Evolutionary conservation across 2,797 vertebrate genomes (phyloP).

Genomic region (Poecilia velifera): DNA sequence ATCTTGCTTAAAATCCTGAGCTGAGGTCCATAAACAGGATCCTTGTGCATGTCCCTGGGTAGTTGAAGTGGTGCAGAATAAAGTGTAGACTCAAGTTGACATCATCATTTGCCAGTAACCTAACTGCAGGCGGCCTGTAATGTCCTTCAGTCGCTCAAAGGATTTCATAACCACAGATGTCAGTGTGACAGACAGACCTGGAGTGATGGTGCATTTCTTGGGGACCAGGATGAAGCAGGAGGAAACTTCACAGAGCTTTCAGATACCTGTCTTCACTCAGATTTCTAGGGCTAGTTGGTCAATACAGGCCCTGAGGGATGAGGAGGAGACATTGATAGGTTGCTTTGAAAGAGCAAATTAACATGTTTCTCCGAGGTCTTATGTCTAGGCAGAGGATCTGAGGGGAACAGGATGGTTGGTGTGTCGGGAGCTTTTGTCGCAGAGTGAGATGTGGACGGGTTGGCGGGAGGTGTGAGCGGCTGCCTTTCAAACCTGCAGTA

Average conservation of each 20-base stretch:
- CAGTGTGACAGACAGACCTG: background rate
- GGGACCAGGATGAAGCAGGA: background rate
- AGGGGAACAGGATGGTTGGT: too few species aligned
- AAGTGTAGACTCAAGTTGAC: background rate
- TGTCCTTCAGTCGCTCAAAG: too few species aligned
- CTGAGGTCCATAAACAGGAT: background rate
- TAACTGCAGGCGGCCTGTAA: background rate
- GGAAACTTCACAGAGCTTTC: background rate
- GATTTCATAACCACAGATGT: background rate
- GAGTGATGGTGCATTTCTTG: background rate
- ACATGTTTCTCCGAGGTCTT: too few species aligned
- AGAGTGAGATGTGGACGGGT: background rate
- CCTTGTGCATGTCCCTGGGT: too few species aligned
- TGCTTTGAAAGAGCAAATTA: too few species aligned
- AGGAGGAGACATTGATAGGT: background rate
- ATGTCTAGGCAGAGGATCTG: too few species aligned
- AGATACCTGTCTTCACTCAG: background rate
- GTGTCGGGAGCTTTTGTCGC: background rate
- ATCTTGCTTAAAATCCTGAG: too few species aligned
- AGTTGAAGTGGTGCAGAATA: background rate
- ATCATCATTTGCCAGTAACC: background rate
- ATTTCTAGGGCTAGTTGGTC: background rate
- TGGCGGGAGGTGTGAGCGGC: too few species aligned
- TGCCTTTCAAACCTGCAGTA: background rate
- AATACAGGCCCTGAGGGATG: too few species aligned